Conservation (phyloP, 2,113 vertebrate genomes). For the Balaeniceps rex region DNA sequence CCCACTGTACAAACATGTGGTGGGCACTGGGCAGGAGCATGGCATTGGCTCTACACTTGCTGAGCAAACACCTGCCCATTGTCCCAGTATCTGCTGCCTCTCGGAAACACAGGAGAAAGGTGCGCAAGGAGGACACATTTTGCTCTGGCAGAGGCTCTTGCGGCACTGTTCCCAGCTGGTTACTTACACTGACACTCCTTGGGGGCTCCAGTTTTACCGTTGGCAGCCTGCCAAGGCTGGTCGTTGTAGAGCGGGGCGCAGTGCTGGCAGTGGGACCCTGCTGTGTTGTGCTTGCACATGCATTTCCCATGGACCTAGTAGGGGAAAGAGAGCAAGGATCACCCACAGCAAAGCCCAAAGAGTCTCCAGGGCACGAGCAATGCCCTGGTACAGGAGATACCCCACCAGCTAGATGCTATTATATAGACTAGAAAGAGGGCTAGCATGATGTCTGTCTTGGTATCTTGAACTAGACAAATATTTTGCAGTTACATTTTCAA, state of each 20-base stretch:
- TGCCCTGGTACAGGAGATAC: not conserved
- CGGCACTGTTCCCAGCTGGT: not conserved
- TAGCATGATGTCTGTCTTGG: not conserved
- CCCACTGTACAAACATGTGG: not conserved
- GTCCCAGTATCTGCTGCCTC: not conserved
- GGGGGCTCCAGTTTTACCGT: slow-evolving; percentile 87
- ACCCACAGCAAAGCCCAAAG: not conserved
- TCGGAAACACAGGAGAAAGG: not conserved
- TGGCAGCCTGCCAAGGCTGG: slow-evolving; percentile 91
- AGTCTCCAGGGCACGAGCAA: not conserved
- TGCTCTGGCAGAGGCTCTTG: not conserved
- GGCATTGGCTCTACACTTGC: not conserved
- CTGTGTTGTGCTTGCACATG: slow-evolving; percentile 95
- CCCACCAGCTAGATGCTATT: not conserved
- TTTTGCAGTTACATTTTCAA: not conserved
- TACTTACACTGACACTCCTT: slow-evolving; percentile 91
- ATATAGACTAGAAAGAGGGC: not conserved
- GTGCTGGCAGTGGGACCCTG: slow-evolving; percentile 88
- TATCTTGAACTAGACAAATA: not conserved
- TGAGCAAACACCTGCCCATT: not conserved
- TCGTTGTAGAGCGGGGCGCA: slow-evolving; percentile 90
- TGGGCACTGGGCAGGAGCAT: fast-evolving
- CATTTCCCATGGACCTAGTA: slow-evolving; percentile 92
- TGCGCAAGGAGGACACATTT: not conserved
- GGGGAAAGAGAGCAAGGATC: slow-evolving; percentile 13